These are phyloP conservation scores for Megaleporinus macrocephalus DNA, from an alignment of 2,113 vertebrate species.

Conservation along the genomic window DNA sequence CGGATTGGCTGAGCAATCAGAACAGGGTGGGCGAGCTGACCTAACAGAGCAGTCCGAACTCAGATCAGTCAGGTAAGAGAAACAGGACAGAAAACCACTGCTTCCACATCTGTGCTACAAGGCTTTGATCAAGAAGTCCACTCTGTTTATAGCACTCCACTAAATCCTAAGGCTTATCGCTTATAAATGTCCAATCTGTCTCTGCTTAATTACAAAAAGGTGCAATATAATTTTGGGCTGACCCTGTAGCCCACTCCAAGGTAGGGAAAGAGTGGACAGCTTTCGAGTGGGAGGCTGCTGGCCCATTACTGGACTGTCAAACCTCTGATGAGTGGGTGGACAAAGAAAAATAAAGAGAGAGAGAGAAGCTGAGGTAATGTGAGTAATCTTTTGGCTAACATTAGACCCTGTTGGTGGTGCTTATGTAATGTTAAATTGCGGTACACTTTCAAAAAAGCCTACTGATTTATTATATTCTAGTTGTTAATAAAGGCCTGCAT, in stretches of 20 bases:
- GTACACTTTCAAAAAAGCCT: not conserved
- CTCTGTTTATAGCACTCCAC: not conserved
- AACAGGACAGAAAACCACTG: not conserved
- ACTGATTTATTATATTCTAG: not conserved
- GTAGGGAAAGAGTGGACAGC: constrained; percentile 42
- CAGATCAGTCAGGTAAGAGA: not conserved
- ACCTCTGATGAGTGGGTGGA: constrained; percentile 41
- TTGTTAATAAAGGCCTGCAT: not conserved
- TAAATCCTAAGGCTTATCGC: not conserved
- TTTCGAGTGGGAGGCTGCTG: constrained; percentile 52
- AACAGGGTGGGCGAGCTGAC: too few species aligned
- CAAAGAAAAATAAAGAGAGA: constrained; percentile 10
- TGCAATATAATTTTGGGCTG: constrained; percentile 26
- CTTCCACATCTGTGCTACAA: not conserved
- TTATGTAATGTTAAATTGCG: constrained; percentile 22
- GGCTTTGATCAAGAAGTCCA: not conserved
- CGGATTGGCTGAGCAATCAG: too few species aligned
- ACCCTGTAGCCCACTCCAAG: constrained; percentile 33
- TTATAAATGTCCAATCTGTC: constrained; percentile 4
- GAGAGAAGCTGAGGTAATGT: constrained; percentile 13
- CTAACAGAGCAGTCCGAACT: too few species aligned
- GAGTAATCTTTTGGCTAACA: constrained; percentile 46
- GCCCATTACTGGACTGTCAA: constrained; percentile 40
- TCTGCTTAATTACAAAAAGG: constrained; percentile 15
- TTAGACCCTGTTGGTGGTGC: constrained; percentile 6